A percentile compares a stretch with the other conserved stretches of the same genome.
Evolutionary conservation across 1,140 invertebrate species (phyloP).

Genomic region (Heterodera carotae): DNA sequence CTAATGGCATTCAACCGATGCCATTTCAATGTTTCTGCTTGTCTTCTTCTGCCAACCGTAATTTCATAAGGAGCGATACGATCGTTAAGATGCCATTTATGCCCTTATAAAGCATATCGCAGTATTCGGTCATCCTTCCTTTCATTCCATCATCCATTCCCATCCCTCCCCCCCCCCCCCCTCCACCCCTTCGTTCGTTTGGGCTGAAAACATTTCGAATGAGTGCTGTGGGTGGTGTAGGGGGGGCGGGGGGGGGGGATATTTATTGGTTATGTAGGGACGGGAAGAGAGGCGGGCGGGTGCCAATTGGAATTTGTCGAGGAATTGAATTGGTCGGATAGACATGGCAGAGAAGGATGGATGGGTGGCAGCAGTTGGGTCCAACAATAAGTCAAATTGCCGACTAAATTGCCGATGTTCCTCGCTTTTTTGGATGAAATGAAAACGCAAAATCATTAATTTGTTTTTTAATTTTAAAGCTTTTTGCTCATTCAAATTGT

Average conservation of each 20-base stretch:
- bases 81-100: too few species aligned
- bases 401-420: background rate
- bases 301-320: background rate
- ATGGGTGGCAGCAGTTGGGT: background rate
- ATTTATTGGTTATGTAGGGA: too few species aligned
- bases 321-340: background rate
- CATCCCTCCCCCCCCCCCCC: background rate
- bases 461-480: too few species aligned
- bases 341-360: background rate
- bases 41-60: too few species aligned
- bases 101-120: too few species aligned
- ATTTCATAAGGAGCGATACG: too few species aligned
- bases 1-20: too few species aligned
- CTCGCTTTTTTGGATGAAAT: background rate
- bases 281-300: too few species aligned
- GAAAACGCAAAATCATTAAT: background rate
- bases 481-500: background rate
- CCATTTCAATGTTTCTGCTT: too few species aligned
- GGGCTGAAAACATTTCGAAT: background rate
- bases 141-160: background rate
- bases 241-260: too few species aligned
- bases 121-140: background rate
- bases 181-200: background rate
- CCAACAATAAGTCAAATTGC: background rate
- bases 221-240: background rate